Evolutionary conservation across 2,113 vertebrate species (phyloP).

Genomic region (Pluvianellus socialis): DNA sequence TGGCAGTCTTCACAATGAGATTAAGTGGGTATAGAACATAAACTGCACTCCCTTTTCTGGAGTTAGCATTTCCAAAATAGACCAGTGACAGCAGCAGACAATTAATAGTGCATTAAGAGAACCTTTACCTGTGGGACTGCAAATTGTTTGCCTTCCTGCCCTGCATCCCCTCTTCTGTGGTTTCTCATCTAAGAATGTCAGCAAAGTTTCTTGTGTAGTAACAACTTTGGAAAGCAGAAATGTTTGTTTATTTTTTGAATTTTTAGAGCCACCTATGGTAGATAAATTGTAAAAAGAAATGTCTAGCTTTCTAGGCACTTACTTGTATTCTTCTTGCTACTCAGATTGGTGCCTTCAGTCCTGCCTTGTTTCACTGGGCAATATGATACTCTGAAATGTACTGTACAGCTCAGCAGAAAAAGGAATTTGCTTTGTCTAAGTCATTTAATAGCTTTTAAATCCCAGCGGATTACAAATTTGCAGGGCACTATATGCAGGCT

Average conservation of each 20-base stretch:
- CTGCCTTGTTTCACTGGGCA: not conserved
- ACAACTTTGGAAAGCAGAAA: not conserved
- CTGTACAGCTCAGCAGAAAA: constrained; percentile 31
- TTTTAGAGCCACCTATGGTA: not conserved
- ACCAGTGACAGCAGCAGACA: not conserved
- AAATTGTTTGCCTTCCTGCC: not conserved
- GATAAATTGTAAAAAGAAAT: not conserved
- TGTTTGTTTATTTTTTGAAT: not conserved
- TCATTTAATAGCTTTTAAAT: constrained; percentile 62
- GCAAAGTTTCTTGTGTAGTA: not conserved
- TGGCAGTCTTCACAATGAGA: not conserved
- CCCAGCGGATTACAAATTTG: constrained; percentile 37
- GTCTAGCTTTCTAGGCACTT: not conserved
- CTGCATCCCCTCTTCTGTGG: not conserved
- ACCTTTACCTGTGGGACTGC: not conserved
- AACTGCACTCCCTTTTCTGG: not conserved
- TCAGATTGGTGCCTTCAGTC: not conserved
- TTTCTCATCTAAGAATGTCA: not conserved
- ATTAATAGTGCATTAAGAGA: not conserved
- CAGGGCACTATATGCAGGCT: not conserved
- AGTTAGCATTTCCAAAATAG: not conserved
- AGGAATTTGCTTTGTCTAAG: constrained; percentile 53
- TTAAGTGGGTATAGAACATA: not conserved
- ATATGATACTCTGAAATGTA: constrained; percentile 35
- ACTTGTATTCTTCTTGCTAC: not conserved